phyloP scores from a whole-genome alignment of 1,140 invertebrate species.

The Drosophila santomea region DNA sequence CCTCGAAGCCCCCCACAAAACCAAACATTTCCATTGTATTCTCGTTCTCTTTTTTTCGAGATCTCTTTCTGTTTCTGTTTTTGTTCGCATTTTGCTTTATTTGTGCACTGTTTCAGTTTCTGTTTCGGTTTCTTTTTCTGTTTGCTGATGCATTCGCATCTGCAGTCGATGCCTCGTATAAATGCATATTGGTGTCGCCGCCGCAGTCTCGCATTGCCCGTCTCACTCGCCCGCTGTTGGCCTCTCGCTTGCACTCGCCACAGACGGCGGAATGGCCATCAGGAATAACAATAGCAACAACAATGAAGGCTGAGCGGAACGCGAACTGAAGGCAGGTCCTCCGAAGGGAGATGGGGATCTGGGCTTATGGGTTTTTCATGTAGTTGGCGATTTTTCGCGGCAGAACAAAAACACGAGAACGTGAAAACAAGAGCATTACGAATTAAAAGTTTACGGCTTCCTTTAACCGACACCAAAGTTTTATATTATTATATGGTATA shows the following conservation, averaged over 20 bases:
- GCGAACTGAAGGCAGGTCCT: background rate
- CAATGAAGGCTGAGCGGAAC: slow-evolving; percentile 11
- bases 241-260: slow-evolving; percentile 40
- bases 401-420: slow-evolving; percentile 33
- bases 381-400: slow-evolving; percentile 43
- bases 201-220: slow-evolving; percentile 1
- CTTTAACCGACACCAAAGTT: slow-evolving; percentile 32
- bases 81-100: slow-evolving; percentile 35
- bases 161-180: slow-evolving; percentile 55
- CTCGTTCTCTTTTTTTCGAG: slow-evolving; percentile 28
- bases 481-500: slow-evolving; percentile 37
- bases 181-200: slow-evolving; percentile 71
- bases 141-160: slow-evolving; percentile 45
- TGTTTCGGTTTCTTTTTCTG: slow-evolving; percentile 20
- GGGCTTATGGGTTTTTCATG: slow-evolving; percentile 52
- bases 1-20: background rate
- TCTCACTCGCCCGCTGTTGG: slow-evolving; percentile 6
- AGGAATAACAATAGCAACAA: slow-evolving; percentile 32
- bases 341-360: slow-evolving; percentile 8
- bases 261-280: slow-evolving; percentile 51
- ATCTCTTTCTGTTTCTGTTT: slow-evolving; percentile 25
- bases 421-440: slow-evolving; percentile 26
- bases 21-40: slow-evolving; percentile 24
- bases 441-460: slow-evolving; percentile 12
- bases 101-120: slow-evolving; percentile 16